Base-by-base conservation (phyloP, 2,888 invertebrate species). In the Xestia sexstrigata region DNA sequence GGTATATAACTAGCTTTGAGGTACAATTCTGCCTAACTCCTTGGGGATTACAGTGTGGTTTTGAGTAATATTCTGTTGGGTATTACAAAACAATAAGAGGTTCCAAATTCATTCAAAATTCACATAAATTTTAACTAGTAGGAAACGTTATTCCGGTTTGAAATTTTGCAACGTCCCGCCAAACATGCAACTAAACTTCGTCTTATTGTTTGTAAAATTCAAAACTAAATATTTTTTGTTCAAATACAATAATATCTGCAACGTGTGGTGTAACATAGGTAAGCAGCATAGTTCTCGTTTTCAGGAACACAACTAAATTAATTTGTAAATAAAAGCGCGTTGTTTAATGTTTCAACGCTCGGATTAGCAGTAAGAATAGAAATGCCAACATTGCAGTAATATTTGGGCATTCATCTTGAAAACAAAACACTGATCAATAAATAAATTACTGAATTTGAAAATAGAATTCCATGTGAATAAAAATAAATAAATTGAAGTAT, bases 391-490 rank as follows among this genome's bases (percentile, higher is more conserved):
- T 52, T 52, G 23, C 52, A 52, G 4, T 23, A 52, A n/a, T 52
- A 11, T 55, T 55, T 55, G 11, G 5, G n/a, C 52, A n/a, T 11
- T n/a, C n/a, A 55, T 55, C n/a, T 2, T n/a, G n/a, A n/a, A n/a
- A 55, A 55, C n/a, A 55, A 55, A 55, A 55, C 55, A 55, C 55
- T 55, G 17, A n/a, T 55, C 55, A 55, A n/a, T 55, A n/a, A n/a
- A 55, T 5, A 55, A 55, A 55, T 13, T 2, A 55, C n/a, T 55
- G n/a, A n/a, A n/a, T 13, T 55, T n/a, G 55, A 55, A 55, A n/a
- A 11, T 8, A 49, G 20, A 49, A 49, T 49, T 49, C 8, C 20
- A 49, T 23, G 6, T 35, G 0, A 4, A 35, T 2, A 35, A 35
- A 35, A 35, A 35, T 4, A 35, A 35, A 35, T 35, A 5, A 35